Evolutionary conservation across 2,113 vertebrate genomes (phyloP), one percentile per base, ranked within the genome.

Genomic region (Plecotus auritus): DNA sequence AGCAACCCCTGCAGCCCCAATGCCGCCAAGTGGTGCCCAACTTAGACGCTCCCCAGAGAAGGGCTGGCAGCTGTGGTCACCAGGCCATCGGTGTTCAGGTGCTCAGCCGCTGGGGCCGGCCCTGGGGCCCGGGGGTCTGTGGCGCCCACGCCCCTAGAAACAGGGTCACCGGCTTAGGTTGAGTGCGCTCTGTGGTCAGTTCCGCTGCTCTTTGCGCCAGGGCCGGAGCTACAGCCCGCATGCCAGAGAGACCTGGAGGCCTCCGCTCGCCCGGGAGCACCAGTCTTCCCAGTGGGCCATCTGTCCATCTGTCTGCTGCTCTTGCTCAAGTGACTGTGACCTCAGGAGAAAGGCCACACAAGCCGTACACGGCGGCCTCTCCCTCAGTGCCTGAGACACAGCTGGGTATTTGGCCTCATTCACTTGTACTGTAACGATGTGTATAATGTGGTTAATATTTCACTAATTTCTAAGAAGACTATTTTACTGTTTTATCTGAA

Each of bases 1-100:
- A 99, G 99, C 96, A 99, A 99, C 93, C 99, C 99, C 1, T 99
- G 99, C 80, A 99, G 99, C 83, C 99, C 99, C 0, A 99, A 99
- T 0, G 99, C 99, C 18, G 98, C 98, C 72, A 99, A 99, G 86
- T 97, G 98, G 14, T 98, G 98, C 84, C 97, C 98, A 9, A 98
- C 98, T 0, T 98, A 98, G 95, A 86, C 20, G 8, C 9, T 17
- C 3, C 5, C 2, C 10, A 2, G 76, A 14, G 26, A 28, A 23
- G 26, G 26, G 69, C 10, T 16, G 32, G 3, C 3, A 13, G 54
- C 20, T 22, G 54, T 23, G 54, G 54, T 56, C 54, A 22, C 20
- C 54, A 3, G 54, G 54, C 20, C 47, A 13, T 14, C 12, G 2
- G 32, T 3, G 32, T 45, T 0, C 59, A 30, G 17, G 7, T 30